Percentiles rank a stretch among this genome's conserved stretches.
Conservation (phyloP, 2,113 vertebrate species). For the Balaeniceps rex region DNA sequence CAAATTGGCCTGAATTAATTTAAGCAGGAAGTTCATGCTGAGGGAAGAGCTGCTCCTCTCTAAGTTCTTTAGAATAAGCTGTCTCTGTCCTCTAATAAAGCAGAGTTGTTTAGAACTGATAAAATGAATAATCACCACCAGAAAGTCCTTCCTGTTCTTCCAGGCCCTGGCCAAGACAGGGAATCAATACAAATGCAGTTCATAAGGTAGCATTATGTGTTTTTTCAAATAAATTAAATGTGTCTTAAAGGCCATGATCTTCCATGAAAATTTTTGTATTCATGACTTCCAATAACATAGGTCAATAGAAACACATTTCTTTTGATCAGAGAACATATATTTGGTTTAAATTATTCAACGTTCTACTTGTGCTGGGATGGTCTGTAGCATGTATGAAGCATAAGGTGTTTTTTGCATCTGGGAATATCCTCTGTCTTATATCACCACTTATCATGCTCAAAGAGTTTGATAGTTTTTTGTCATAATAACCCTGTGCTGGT, state of each 20-base stretch:
- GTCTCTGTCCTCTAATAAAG: background rate
- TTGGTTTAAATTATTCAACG: background rate
- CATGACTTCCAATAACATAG: background rate
- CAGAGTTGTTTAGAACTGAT: background rate
- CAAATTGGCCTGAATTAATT: constrained; percentile 28
- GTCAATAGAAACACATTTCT: background rate
- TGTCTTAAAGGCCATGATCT: background rate
- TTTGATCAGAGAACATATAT: background rate
- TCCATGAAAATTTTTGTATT: background rate
- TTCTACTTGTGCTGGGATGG: background rate
- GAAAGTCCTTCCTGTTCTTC: background rate
- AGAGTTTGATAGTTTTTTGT: background rate
- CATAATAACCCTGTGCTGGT: background rate
- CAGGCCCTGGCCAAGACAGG: background rate
- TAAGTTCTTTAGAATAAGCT: background rate
- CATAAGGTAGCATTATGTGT: background rate
- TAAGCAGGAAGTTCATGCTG: background rate
- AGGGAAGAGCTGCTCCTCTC: background rate
- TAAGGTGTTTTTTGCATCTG: background rate
- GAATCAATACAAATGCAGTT: background rate
- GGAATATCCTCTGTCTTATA: background rate
- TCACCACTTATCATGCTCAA: background rate
- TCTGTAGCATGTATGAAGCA: background rate
- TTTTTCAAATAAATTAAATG: background rate
- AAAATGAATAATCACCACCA: background rate